A percentile compares a stretch with the other conserved stretches of the same genome.
Evolutionary conservation across 2,113 vertebrate species (phyloP).

Genomic region (Ciconia boyciana): DNA sequence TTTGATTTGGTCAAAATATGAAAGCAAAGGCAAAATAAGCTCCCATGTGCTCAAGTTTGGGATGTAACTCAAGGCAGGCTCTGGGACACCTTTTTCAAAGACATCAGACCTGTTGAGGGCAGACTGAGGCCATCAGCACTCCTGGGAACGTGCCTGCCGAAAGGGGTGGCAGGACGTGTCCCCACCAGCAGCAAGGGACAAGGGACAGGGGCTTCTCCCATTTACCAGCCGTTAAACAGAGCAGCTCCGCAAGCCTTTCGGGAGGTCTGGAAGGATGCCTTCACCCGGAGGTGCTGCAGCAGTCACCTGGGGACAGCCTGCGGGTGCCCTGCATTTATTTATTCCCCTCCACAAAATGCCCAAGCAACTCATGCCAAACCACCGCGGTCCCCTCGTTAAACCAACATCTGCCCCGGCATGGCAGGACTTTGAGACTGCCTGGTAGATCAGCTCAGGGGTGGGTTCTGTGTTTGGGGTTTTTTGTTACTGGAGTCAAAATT

Average conservation of each 20-base stretch:
- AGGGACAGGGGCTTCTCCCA: neutral
- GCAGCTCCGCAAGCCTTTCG: neutral
- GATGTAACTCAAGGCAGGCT: neutral
- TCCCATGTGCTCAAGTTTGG: neutral
- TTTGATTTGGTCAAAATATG: neutral
- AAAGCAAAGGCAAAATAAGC: neutral
- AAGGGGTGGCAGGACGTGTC: neutral
- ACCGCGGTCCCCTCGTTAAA: neutral
- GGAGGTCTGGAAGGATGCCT: neutral
- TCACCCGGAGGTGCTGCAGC: neutral
- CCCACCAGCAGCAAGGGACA: neutral
- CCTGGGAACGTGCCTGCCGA: accelerated
- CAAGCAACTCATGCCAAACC: neutral
- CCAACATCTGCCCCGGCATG: neutral
- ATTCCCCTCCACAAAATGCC: neutral
- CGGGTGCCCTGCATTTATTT: neutral
- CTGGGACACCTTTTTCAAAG: neutral
- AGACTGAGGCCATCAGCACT: neutral
- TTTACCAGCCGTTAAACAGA: neutral
- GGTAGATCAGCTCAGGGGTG: neutral
- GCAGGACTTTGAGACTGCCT: neutral
- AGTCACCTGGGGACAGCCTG: neutral
- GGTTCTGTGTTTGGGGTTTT: neutral
- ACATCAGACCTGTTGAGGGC: accelerated
- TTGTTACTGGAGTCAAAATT: neutral